Percentiles rank a stretch among this genome's conserved stretches.
Conservation (phyloP, 2,797 vertebrate genomes). For the Xenops minutus region DNA sequence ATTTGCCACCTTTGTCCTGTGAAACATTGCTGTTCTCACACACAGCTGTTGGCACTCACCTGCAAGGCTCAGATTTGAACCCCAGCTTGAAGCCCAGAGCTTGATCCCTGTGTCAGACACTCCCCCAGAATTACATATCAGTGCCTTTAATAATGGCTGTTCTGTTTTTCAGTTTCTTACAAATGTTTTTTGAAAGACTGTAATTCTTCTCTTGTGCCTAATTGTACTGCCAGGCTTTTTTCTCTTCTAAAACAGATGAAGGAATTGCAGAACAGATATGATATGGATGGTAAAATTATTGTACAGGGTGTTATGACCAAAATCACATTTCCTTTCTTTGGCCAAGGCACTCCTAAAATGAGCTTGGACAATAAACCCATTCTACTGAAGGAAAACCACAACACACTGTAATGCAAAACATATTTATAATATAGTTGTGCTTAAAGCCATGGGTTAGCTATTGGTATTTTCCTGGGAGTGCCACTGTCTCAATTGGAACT, state of each 20-base stretch:
- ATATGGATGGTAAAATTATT: neutral
- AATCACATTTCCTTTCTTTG: neutral
- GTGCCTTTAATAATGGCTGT: neutral
- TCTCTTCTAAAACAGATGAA: neutral
- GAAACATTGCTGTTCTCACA: neutral
- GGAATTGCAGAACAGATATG: neutral
- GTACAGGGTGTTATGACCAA: neutral
- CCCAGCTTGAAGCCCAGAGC: neutral
- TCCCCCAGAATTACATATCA: neutral
- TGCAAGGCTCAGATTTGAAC: neutral
- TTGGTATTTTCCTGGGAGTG: neutral
- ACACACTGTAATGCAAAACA: neutral
- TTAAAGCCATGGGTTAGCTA: neutral
- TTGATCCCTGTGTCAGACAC: neutral
- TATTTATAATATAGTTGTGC: neutral
- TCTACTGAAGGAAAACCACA: neutral
- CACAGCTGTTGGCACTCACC: neutral
- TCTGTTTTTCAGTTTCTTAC: neutral
- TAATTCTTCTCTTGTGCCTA: neutral
- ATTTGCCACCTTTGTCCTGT: neutral
- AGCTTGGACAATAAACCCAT: neutral
- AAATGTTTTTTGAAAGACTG: neutral
- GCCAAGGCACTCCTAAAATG: neutral
- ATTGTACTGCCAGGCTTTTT: neutral
- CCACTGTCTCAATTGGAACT: neutral